Percentiles rank a stretch among this genome's conserved stretches.
These are phyloP conservation scores for Melinaea menophilus DNA, from an alignment of 2,888 invertebrate genomes.

Conservation along the genomic window DNA sequence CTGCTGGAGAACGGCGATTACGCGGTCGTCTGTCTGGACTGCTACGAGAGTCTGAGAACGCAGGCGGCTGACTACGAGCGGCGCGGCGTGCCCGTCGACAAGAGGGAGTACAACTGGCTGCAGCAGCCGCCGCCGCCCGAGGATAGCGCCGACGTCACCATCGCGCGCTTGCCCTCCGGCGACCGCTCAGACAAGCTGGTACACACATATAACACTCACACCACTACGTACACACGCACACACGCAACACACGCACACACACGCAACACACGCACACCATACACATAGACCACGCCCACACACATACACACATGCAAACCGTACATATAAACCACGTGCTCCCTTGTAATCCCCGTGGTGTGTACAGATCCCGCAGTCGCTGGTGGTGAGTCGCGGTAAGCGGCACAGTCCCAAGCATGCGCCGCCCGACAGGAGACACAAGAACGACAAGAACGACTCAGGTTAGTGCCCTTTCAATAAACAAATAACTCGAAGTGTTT, in stretches of 20 bases:
- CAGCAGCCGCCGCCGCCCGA: conserved; percentile 95
- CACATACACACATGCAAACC: no score
- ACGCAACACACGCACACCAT: conserved; percentile 48
- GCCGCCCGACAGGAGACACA: conserved; percentile 33
- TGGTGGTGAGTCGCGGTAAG: conserved; percentile 59
- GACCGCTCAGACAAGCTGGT: conserved; percentile 90
- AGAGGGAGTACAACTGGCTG: conserved; percentile 96
- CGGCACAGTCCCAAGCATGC: conserved; percentile 67
- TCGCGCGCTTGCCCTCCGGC: conserved; percentile 90
- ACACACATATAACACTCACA: conserved; percentile 18
- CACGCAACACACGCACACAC: conserved; percentile 25
- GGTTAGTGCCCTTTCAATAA: conserved; percentile 44
- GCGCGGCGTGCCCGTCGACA: conserved; percentile 93
- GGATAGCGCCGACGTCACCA: conserved; percentile 90
- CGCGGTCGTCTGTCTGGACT: conserved; percentile 94
- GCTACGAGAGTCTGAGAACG: conserved; percentile 89
- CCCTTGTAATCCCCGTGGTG: not conserved
- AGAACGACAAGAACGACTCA: conserved; percentile 56
- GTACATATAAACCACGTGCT: no score
- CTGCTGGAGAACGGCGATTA: conserved; percentile 93
- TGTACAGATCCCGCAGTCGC: conserved; percentile 65
- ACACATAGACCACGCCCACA: no score
- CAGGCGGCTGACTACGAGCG: conserved; percentile 94
- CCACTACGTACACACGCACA: no score
- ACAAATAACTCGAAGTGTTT: no score